phyloP scores from a whole-genome alignment of 2,797 vertebrate genomes.

The Gymnoscopelus braueri region DNA sequence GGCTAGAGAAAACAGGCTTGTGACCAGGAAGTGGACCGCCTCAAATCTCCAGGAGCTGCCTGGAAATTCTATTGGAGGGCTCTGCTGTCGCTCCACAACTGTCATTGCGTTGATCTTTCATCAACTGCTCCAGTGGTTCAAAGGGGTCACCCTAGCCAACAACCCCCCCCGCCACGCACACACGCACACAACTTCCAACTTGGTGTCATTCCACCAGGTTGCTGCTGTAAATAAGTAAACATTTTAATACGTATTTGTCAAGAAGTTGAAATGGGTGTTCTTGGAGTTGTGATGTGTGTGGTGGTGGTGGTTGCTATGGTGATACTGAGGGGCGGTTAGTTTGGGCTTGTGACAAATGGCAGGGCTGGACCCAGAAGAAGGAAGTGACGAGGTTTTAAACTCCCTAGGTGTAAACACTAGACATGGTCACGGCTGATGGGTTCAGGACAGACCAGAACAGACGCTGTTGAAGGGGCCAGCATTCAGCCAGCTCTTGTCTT shows the following conservation, averaged over 20 bases:
- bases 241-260: too few relatives aligned
- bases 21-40: background rate
- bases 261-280: too few relatives aligned
- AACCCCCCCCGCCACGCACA: too few relatives aligned
- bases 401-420: conserved; percentile 35
- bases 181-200: too few relatives aligned
- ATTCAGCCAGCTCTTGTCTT: background rate
- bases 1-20: conserved; percentile 12
- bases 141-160: too few relatives aligned
- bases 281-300: background rate
- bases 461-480: background rate
- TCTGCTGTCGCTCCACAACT: too few relatives aligned
- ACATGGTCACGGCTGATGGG: conserved; percentile 21
- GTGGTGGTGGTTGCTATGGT: background rate
- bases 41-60: background rate
- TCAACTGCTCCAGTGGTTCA: too few relatives aligned
- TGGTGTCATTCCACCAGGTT: too few relatives aligned
- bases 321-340: too few relatives aligned
- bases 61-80: background rate
- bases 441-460: conserved; percentile 15
- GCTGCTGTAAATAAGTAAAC: too few relatives aligned
- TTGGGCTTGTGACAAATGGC: background rate
- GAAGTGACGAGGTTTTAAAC: conserved; percentile 26
- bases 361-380: conserved; percentile 7
- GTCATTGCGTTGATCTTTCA: too few relatives aligned